phyloP scores from a whole-genome alignment of 2,797 vertebrate species.

The Acanthis flammea region DNA sequence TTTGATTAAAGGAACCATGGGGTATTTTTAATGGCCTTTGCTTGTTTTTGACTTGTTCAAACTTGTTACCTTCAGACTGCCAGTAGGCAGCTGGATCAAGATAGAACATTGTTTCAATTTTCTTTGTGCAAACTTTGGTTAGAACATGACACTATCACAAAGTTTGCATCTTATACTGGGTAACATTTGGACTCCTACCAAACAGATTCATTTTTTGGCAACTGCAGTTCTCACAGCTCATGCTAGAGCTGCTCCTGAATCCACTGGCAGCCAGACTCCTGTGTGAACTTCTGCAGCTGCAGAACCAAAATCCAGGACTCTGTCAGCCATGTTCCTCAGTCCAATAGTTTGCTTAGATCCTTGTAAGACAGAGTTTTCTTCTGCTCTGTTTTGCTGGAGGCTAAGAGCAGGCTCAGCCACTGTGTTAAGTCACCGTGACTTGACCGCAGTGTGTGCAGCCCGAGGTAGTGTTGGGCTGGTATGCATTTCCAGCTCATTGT shows the following conservation, averaged over 20 bases:
- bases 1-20: background rate
- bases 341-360: background rate
- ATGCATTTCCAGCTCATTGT: background rate
- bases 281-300: background rate
- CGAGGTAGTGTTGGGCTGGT: rapidly evolving
- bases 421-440: background rate
- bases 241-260: background rate
- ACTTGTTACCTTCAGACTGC: background rate
- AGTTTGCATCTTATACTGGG: rapidly evolving
- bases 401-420: background rate
- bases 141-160: background rate
- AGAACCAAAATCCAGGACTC: background rate
- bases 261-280: background rate
- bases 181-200: background rate
- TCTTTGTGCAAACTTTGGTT: background rate
- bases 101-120: background rate
- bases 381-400: background rate
- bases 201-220: background rate
- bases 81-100: background rate
- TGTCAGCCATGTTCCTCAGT: background rate
- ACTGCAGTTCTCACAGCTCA: background rate
- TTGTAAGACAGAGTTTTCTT: background rate
- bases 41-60: background rate
- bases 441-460: background rate
- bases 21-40: background rate